Base-by-base conservation (phyloP, 1,140 invertebrate species). In the Aleiodes sp. region DNA sequence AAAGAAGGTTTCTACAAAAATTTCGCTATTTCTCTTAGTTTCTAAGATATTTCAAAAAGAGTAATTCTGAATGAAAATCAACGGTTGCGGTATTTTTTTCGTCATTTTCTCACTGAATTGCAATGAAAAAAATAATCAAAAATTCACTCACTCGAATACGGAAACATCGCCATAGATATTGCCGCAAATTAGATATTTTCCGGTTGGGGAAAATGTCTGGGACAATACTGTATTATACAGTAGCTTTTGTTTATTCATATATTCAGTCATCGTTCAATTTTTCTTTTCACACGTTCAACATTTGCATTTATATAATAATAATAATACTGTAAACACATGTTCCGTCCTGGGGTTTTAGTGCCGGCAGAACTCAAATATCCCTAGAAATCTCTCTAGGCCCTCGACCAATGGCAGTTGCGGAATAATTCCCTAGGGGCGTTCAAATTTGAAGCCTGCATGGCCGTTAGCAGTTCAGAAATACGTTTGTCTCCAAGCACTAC, bases 111-210 rank as follows among this genome's bases (percentile, higher is more conserved):
- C 6, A 33, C 43, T 33, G 4, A 63, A 26, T 31, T 57, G 8
- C 14, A 41, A 66, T 33, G 2, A 35, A 35, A 28, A 3, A 31
- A 66, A 19, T 19, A 39, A 68, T 0, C 39, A 43, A 70, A 41
- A 66, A 69, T 33, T 12, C 6, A 88, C 90, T 90, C 88, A 96
- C 95, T 93, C 92, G 83, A 92, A 96, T 46, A 94, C 84, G 26
- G 93, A 93, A 37, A 97, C 88, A 77, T 93, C 90, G 16, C 95
- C 94, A 83, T 94, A 96, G 75, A 93, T 92, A 86, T 94, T 95
- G 12, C 93, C 94, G 68, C 92, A 91, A 63, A 93, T 86, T 29
- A 97, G 88, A 86, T 91, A 94, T 81, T 92, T 91, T 10, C 94
- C 93, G 82, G 93, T 94, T 0, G 91, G 90, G 6, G 94, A 96